Conservation (phyloP, 2,113 vertebrate species). For the Callithrix jacchus region DNA sequence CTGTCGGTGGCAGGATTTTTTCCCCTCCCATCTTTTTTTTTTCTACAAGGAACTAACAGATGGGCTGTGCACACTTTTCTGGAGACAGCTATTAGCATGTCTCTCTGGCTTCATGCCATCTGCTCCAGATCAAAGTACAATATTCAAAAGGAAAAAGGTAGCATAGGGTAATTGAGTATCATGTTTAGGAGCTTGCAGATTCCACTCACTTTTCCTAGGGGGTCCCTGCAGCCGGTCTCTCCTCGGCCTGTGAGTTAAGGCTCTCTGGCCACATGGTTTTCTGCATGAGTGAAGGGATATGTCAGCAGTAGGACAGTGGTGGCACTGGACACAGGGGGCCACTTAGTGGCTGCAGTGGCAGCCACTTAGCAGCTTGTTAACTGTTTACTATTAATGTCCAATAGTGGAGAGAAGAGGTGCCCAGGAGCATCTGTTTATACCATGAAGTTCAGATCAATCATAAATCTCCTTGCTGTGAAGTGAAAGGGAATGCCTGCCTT, state of each 20-base stretch:
- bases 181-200: conserved; percentile 11
- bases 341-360: not conserved
- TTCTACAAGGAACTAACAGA: conserved; percentile 55
- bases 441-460: conserved; percentile 2
- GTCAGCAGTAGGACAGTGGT: not conserved
- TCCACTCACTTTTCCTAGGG: not conserved
- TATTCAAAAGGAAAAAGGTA: conserved; percentile 32
- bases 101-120: conserved; percentile 71
- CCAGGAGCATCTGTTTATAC: conserved; percentile 38
- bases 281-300: accelerated
- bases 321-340: not conserved
- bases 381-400: not conserved
- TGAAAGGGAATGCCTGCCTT: conserved; percentile 40
- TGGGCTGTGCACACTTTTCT: conserved; percentile 69
- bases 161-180: conserved; percentile 38
- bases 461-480: not conserved
- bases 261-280: not conserved
- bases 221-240: not conserved
- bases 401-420: not conserved
- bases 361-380: conserved; percentile 36
- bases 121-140: conserved; percentile 67
- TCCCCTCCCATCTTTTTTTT: not conserved
- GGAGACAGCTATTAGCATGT: conserved; percentile 70
- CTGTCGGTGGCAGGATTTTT: not conserved
- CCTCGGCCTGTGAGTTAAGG: not conserved